Conservation (phyloP, 2,113 vertebrate species). For the Meleagris gallopavo region DNA sequence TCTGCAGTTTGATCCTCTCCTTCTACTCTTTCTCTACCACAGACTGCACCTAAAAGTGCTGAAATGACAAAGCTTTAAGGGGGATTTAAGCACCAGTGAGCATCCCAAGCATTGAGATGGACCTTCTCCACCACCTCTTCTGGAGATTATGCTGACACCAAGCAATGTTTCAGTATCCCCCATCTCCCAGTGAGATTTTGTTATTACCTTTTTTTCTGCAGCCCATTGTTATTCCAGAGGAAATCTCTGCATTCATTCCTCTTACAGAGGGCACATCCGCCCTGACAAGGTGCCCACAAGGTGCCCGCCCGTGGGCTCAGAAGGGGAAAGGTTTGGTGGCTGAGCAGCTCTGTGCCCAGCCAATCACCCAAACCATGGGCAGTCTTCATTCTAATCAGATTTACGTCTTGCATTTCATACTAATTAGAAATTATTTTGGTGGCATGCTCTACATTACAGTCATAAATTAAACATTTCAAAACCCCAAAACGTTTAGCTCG, state of each 20-base stretch:
- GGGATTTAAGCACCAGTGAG: not conserved
- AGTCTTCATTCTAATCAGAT: slow-evolving; percentile 1
- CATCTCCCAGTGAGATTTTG: not conserved
- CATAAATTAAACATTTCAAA: not conserved
- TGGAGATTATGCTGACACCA: rapidly evolving
- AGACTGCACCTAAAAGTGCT: not conserved
- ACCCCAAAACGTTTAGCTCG: not conserved
- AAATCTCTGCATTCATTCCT: not conserved
- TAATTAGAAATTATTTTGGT: slow-evolving; percentile 21
- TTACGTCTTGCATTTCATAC: not conserved
- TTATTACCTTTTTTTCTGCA: not conserved
- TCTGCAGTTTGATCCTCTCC: not conserved
- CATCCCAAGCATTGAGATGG: not conserved
- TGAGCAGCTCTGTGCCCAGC: not conserved
- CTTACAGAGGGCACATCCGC: not conserved
- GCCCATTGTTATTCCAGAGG: not conserved
- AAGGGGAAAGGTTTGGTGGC: not conserved
- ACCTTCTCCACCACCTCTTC: not conserved
- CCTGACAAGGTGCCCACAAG: not conserved
- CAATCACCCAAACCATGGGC: not conserved
- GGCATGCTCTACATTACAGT: not conserved
- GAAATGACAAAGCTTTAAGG: not conserved
- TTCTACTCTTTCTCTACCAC: not conserved
- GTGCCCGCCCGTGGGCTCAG: not conserved
- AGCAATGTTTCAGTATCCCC: not conserved